Percentiles rank a stretch among this genome's conserved stretches.
Evolutionary conservation across 2,113 vertebrate species (phyloP).

Genomic region (Oncorhynchus keta): DNA sequence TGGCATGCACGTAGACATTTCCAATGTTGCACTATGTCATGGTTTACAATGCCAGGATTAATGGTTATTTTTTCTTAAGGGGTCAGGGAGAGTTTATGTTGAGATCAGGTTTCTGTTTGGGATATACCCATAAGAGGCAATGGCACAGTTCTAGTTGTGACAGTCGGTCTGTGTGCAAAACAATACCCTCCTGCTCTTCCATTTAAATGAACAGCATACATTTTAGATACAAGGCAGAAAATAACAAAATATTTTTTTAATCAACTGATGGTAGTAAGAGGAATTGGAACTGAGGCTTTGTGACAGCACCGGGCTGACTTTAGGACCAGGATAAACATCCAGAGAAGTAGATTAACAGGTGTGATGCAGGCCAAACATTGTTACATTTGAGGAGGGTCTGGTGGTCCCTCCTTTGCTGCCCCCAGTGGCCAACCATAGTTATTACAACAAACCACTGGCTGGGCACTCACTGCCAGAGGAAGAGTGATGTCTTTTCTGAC

Average conservation of each 20-base stretch:
- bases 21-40: not conserved
- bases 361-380: conserved; percentile 25
- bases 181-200: too few relatives aligned
- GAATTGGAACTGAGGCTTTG: too few relatives aligned
- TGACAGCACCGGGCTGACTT: not conserved
- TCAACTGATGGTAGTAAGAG: too few relatives aligned
- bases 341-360: conserved; percentile 13
- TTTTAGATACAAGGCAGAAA: not conserved
- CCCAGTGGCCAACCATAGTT: conserved; percentile 40
- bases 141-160: conserved; percentile 9
- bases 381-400: conserved; percentile 24
- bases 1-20: not conserved
- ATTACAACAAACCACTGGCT: conserved; percentile 7
- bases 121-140: conserved; percentile 14
- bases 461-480: not conserved
- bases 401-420: conserved; percentile 41
- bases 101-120: conserved; percentile 20
- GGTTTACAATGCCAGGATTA: conserved; percentile 20
- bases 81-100: conserved; percentile 35
- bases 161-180: too few relatives aligned
- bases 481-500: too few relatives aligned
- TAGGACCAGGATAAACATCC: not conserved
- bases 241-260: too few relatives aligned
- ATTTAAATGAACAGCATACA: not conserved
- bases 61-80: conserved; percentile 9